phyloP scores from a whole-genome alignment of 2,113 vertebrate species.

The Loxodonta africana region DNA sequence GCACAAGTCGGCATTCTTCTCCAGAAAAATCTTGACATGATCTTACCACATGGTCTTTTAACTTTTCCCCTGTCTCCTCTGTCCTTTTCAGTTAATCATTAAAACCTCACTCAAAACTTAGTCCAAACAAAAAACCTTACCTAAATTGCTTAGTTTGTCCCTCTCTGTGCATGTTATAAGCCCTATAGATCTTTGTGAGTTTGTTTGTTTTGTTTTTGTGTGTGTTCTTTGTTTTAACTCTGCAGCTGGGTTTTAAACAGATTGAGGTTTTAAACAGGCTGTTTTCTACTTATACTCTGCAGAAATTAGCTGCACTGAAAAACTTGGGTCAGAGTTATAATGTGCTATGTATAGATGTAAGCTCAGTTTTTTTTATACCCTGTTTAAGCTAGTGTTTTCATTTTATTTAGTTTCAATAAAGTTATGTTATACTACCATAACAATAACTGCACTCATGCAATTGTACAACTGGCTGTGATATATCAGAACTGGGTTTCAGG shows the following conservation, averaged over 20 bases:
- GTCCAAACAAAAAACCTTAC: not conserved
- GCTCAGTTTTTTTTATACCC: not conserved
- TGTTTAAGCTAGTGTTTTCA: constrained; percentile 6
- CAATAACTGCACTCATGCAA: not conserved
- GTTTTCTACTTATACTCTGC: not conserved
- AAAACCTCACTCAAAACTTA: not conserved
- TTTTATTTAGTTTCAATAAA: not conserved
- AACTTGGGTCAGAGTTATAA: not conserved
- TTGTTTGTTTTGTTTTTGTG: constrained; percentile 8
- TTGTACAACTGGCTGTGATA: not conserved
- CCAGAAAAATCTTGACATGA: not conserved
- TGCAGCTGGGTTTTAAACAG: not conserved
- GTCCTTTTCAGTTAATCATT: not conserved
- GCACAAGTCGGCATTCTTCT: not conserved
- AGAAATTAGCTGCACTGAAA: not conserved
- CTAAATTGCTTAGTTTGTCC: not conserved
- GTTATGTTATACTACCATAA: not conserved
- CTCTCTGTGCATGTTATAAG: not conserved
- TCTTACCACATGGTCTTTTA: not conserved
- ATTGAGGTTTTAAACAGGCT: not conserved
- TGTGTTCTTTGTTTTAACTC: constrained; percentile 4
- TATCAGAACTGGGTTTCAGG: not conserved
- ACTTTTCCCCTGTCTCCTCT: not conserved
- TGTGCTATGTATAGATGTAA: not conserved
- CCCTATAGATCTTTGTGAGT: not conserved